Percentiles rank a stretch among this genome's conserved stretches.
Evolutionary conservation across 2,113 vertebrate genomes (phyloP).

Genomic region (Mastomys coucha): DNA sequence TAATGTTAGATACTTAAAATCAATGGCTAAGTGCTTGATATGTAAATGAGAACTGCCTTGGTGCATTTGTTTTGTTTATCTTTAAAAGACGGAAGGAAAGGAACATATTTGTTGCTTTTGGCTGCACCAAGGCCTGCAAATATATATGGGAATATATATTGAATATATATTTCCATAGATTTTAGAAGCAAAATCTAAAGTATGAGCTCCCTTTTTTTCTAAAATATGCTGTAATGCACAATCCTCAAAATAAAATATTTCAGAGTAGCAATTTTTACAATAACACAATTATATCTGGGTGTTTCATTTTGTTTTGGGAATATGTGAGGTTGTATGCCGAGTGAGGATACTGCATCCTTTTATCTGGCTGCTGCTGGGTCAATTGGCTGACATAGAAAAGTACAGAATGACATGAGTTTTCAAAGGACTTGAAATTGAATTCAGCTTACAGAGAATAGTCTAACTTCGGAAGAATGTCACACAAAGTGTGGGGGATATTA

Average conservation of each 20-base stretch:
- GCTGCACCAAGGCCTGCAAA: neutral
- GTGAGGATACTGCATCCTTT: constrained; percentile 34
- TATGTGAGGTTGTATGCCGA: neutral
- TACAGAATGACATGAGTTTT: constrained; percentile 50
- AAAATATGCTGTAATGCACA: constrained; percentile 32
- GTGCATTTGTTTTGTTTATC: neutral
- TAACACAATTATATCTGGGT: constrained; percentile 59
- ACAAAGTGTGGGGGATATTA: neutral
- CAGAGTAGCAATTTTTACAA: constrained; percentile 48
- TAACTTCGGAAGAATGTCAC: neutral
- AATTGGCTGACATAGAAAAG: constrained; percentile 28
- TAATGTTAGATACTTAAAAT: constrained; percentile 38
- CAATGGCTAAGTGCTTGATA: neutral
- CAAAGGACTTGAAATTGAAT: constrained; percentile 64
- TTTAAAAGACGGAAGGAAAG: neutral
- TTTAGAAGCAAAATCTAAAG: constrained; percentile 54
- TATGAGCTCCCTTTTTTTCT: constrained; percentile 54
- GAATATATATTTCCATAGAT: too few species aligned
- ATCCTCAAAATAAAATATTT: constrained; percentile 70
- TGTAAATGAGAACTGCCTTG: neutral
- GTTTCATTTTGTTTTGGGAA: constrained; percentile 68
- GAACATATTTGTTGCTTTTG: neutral
- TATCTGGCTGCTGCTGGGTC: constrained; percentile 48
- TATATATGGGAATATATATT: too few species aligned
- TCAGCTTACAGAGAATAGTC: neutral